Evolutionary conservation across 1,140 invertebrate species (phyloP).

Genomic region (Procambarus clarkii): DNA sequence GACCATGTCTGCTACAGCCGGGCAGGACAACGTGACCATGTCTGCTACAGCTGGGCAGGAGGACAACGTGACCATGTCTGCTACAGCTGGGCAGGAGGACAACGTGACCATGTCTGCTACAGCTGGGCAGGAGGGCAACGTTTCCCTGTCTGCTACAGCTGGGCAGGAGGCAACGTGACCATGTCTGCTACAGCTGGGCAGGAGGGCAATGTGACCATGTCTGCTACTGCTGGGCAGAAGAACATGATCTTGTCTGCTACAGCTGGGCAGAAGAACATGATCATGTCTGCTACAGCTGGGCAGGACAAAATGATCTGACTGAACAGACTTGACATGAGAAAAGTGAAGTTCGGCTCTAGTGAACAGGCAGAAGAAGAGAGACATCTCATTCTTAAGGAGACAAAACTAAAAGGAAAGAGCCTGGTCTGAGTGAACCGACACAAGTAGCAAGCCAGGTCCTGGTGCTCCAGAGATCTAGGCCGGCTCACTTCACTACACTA

Average conservation of each 20-base stretch:
- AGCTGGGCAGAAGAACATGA: neutral
- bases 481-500: conserved; percentile 33
- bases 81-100: conserved; percentile 4
- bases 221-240: neutral
- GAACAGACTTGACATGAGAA: conserved; percentile 1
- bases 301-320: neutral
- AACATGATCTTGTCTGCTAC: neutral
- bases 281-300: conserved; percentile 20
- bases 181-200: conserved; percentile 12
- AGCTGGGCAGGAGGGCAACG: neutral
- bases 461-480: conserved; percentile 11
- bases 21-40: neutral
- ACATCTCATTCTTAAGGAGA: conserved; percentile 5
- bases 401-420: conserved; percentile 4
- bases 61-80: neutral
- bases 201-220: conserved; percentile 1
- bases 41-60: conserved; percentile 3
- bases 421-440: conserved; percentile 17
- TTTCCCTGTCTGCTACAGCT: conserved; percentile 6
- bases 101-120: neutral
- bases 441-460: neutral
- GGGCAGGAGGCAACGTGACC: neutral
- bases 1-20: conserved; percentile 16
- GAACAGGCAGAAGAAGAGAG: neutral
- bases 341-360: conserved; percentile 3